A percentile compares a stretch with the other conserved stretches of the same genome.
These are phyloP conservation scores for Adineta ricciae DNA, from an alignment of 2,888 invertebrate genomes.

Conservation along the genomic window DNA sequence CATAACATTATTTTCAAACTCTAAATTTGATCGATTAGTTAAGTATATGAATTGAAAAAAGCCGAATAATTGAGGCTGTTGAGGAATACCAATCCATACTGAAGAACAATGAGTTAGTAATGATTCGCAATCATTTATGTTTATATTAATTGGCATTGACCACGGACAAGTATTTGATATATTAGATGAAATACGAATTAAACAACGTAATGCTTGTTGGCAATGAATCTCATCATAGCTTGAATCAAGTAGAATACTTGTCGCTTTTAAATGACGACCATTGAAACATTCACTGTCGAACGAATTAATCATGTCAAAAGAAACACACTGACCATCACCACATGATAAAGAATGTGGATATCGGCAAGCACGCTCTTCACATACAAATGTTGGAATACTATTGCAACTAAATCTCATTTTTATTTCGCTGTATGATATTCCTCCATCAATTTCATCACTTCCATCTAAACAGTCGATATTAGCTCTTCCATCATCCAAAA, in stretches of 20 bases:
- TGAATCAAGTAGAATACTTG: background rate
- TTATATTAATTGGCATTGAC: background rate
- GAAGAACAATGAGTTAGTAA: background rate
- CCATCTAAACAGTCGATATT: too few relatives aligned
- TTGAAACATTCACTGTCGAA: background rate
- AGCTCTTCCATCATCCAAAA: too few relatives aligned
- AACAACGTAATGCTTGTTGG: background rate
- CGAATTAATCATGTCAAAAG: too few relatives aligned
- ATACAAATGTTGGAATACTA: background rate
- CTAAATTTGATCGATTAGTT: background rate
- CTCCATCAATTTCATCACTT: too few relatives aligned
- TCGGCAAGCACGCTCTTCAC: background rate
- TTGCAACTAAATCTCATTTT: background rate
- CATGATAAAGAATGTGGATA: background rate
- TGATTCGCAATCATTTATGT: background rate
- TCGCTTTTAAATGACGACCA: background rate
- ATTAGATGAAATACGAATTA: background rate
- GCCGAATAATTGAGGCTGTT: background rate
- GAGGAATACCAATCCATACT: background rate
- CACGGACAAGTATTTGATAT: background rate
- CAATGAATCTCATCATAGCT: background rate
- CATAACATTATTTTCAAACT: background rate
- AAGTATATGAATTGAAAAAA: background rate
- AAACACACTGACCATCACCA: background rate
- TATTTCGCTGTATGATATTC: too few relatives aligned